phyloP scores from a whole-genome alignment of 2,888 invertebrate species.

The Diachrysia chrysitis region DNA sequence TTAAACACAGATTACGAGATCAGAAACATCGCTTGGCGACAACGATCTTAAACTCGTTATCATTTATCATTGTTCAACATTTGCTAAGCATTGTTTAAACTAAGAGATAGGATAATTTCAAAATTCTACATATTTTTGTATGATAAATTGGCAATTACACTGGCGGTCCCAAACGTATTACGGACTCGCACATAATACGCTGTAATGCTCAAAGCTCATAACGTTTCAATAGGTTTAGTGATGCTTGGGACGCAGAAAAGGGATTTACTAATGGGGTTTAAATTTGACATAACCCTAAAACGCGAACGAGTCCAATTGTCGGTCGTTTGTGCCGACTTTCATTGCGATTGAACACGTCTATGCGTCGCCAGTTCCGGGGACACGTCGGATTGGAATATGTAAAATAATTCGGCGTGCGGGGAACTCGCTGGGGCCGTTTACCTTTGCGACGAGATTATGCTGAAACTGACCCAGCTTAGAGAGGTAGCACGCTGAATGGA shows the following conservation, averaged over 20 bases:
- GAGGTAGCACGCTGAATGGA: constrained; percentile 47
- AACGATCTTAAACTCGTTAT: constrained; percentile 29
- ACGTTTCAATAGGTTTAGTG: constrained; percentile 36
- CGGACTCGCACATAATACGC: constrained; percentile 17
- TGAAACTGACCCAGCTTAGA: constrained; percentile 65
- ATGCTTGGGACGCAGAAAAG: constrained; percentile 38
- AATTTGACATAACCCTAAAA: constrained; percentile 50
- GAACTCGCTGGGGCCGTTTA: constrained; percentile 69
- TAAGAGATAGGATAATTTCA: constrained; percentile 27
- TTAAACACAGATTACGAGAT: constrained; percentile 47
- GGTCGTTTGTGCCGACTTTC: constrained; percentile 57
- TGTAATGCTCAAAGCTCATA: constrained; percentile 33
- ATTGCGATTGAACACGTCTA: constrained; percentile 58
- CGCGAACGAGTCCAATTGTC: constrained; percentile 51
- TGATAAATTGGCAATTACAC: constrained; percentile 49
- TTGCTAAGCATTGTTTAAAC: constrained; percentile 29
- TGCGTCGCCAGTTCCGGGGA: constrained; percentile 56
- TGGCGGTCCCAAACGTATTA: constrained; percentile 26
- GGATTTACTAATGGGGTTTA: constrained; percentile 37
- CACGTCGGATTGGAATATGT: constrained; percentile 69
- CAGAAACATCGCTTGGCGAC: constrained; percentile 39
- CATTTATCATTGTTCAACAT: constrained; percentile 38
- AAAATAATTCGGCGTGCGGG: constrained; percentile 70
- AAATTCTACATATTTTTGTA: constrained; percentile 33
- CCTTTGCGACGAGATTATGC: constrained; percentile 65